Percentiles rank a stretch among this genome's conserved stretches.
Conservation (phyloP, 2,888 invertebrate species). For the Campoletis raptor region DNA sequence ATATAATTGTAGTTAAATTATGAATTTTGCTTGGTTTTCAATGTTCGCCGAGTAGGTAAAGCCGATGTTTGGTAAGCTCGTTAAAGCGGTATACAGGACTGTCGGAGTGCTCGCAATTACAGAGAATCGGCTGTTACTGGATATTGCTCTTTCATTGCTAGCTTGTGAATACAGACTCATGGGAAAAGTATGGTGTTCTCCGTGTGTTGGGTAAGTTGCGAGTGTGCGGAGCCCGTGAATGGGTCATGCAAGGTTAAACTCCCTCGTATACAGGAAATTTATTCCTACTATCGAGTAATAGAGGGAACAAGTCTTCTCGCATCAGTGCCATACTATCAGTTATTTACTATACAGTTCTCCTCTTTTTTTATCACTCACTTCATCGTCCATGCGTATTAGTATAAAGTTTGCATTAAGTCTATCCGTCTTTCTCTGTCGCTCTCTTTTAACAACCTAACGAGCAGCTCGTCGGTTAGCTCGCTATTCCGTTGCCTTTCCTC, state of each 20-base stretch:
- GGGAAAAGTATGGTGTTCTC: constrained; percentile 60
- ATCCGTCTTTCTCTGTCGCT: constrained; percentile 20
- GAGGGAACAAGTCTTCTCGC: constrained; percentile 58
- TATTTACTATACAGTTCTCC: constrained; percentile 28
- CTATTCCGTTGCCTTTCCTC: constrained; percentile 46
- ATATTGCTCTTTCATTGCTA: constrained; percentile 47
- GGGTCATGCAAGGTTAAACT: constrained; percentile 70
- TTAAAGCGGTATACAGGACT: constrained; percentile 47
- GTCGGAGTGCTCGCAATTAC: constrained; percentile 62
- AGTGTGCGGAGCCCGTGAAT: constrained; percentile 49
- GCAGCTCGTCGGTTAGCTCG: constrained; percentile 32
- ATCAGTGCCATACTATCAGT: constrained; percentile 50
- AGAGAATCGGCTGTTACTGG: constrained; percentile 48
- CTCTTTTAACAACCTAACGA: constrained; percentile 54
- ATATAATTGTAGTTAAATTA: constrained; percentile 35
- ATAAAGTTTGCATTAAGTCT: neutral
- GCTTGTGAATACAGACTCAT: constrained; percentile 42
- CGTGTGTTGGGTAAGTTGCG: constrained; percentile 7
- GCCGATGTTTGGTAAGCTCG: constrained; percentile 54
- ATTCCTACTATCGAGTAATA: constrained; percentile 65
- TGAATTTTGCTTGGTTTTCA: constrained; percentile 41
- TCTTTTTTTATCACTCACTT: constrained; percentile 26
- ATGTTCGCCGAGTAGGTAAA: neutral
- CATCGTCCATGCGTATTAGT: neutral
- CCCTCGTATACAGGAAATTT: constrained; percentile 64